Evolutionary conservation across 2,797 vertebrate genomes (phyloP), one percentile per base, ranked within the genome.

Genomic region (Hybognathus amarus): DNA sequence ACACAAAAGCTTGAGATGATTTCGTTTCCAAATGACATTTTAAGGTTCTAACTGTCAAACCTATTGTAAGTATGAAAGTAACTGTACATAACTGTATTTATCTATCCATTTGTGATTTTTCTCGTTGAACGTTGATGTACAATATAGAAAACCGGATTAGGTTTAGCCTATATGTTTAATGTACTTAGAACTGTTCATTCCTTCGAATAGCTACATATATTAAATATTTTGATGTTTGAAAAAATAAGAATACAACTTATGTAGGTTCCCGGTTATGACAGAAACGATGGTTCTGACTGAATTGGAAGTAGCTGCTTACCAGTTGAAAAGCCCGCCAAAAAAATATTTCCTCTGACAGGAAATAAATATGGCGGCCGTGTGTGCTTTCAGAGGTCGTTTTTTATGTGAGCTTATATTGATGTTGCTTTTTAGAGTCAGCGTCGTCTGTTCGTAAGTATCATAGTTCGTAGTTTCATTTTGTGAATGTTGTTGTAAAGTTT

Each of bases 111-210:
- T 88, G 88, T 91, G 82, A 80, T 89, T 87, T 85, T 87, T 91
- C 91, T 90, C 87, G 89, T 92, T 94, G 91, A 87, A 92, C 94
- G 91, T 94, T 88, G 86, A 93, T 94, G 94, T 95, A 94, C 88
- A 93, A 90, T 91, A 88, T 89, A 90, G 79, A 87, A 82, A 85
- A 86, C 76, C 82, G 64, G 86, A 75, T 54, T 66, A 77, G 84
- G 56, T 77, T 70, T 77, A 47, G 45, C 45, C 45, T 17, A 47
- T 17, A 45, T 79, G 76, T 85, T 85, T 54, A 81, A 86, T 85
- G 80, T 83, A 83, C 66, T 80, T 87, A 86, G 86, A 82, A 42
- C 6, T 30, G 27, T 81, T 67, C 27, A 54, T 64, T 75, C 27
- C 70, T 79, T 79, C 52, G 33, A 56, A 82, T 78, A 77, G 84